phyloP scores from a whole-genome alignment of 2,888 invertebrate species.

The Chrysina gloriosa region DNA sequence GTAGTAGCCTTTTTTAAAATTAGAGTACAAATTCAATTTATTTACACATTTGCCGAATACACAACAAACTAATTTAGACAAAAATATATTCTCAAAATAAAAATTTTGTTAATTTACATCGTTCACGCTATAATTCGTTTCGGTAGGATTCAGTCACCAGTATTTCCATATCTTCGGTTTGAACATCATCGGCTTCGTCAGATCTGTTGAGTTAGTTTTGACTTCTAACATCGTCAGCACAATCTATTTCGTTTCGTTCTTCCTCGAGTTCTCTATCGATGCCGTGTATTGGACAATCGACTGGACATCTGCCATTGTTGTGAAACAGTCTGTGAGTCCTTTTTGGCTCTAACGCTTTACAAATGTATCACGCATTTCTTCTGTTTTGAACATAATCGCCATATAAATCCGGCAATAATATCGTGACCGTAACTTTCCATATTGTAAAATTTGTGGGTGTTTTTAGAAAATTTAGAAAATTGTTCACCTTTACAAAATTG shows the following conservation, averaged over 20 bases:
- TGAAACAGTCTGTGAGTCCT: no score
- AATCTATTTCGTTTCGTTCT: constrained; percentile 1
- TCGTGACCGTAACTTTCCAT: constrained; percentile 89
- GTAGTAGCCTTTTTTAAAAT: no score
- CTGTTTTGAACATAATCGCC: constrained; percentile 88
- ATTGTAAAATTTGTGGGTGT: background rate
- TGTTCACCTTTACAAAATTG: constrained; percentile 3
- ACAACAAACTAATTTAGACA: background rate
- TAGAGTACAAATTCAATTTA: background rate
- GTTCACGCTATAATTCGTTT: background rate
- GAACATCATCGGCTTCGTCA: background rate
- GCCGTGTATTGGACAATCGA: constrained; percentile 59
- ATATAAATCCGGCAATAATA: constrained; percentile 84
- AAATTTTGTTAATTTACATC: constrained; percentile 16
- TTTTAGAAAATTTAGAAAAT: background rate
- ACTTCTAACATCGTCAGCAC: background rate
- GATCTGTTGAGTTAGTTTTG: background rate
- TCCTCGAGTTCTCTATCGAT: constrained; percentile 10
- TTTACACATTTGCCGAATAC: constrained; percentile 14
- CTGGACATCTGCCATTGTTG: constrained; percentile 58
- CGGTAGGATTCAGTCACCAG: background rate
- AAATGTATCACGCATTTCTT: constrained; percentile 86
- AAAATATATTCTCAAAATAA: background rate
- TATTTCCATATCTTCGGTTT: constrained; percentile 6
- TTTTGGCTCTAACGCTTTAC: constrained; percentile 82